Evolutionary conservation across 35 echinoderm and acorn worm genomes (phyloP), one percentile per base, ranked within the genome.

Genomic region (Lytechinus pictus): DNA sequence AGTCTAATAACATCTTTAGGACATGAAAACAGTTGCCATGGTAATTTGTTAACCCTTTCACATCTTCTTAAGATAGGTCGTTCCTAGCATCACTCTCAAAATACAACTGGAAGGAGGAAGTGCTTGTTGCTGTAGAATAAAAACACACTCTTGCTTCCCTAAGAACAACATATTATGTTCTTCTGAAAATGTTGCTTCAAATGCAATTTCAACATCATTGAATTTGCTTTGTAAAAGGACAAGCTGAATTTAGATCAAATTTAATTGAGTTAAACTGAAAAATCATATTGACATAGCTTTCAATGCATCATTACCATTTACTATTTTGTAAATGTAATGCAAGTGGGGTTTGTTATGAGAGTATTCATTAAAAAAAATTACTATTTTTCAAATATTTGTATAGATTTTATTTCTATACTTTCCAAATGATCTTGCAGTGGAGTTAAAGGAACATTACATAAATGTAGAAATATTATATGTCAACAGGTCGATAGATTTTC

Each of bases 1-100:
- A 79, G 66, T 79, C 66, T 79, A n/a, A 79, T 24, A 79, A 79
- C 66, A 79, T 79, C 66, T 79, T 79, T 14, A 79, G 66, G 66
- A 79, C 66, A 79, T 79, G 19, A 1, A 16, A 0, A 79, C 21
- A 24, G 66, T 79, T 79, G 66, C 66, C 66, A 79, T 79, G 66
- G 19, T 24, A 24, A n/a, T 79, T 79, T 79, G 0, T 79, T 79
- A 79, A 44, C 5, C 66, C 66, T 79, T n/a, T 8, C 19, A 24
- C 66, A 79, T 79, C 19, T 79, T 79, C 19, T 7, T 24, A 7
- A n/a, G 66, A 79, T 79, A 14, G n/a, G 21, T 79, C 66, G 19
- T 79, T 24, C 16, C 66, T 79, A 24, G 33, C 66, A 24, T 79
- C 66, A n/a, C 16, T 79, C 66, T 24, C 14, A 79, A 79, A 79